A percentile compares a stretch with the other conserved stretches of the same genome.
Evolutionary conservation across 2,113 vertebrate genomes (phyloP).

Genomic region (Todiramphus saurophagus): DNA sequence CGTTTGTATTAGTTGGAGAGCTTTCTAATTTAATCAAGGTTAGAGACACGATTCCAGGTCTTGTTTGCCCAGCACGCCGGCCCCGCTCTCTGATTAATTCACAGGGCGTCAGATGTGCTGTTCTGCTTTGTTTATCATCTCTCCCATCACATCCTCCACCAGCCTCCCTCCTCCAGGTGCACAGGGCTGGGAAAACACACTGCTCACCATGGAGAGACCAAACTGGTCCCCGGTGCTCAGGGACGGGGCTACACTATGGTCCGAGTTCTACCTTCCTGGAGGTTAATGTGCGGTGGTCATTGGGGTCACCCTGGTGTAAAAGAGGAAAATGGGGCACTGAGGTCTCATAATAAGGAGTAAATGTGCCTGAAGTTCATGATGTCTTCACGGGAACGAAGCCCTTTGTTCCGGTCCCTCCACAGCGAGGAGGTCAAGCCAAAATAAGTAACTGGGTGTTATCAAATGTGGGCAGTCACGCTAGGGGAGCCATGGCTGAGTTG

Average conservation of each 20-base stretch:
- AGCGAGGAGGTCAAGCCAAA: neutral
- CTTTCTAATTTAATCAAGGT: constrained; percentile 82
- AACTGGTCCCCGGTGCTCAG: fast-evolving
- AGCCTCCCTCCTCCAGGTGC: neutral
- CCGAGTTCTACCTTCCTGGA: neutral
- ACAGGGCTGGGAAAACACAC: neutral
- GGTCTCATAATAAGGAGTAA: neutral
- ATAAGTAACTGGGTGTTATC: neutral
- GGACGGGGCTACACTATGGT: neutral
- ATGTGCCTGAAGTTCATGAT: fast-evolving
- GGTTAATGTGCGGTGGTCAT: fast-evolving
- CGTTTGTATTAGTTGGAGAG: constrained; percentile 59
- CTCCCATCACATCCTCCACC: neutral
- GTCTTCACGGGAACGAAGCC: neutral
- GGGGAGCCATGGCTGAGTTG: neutral
- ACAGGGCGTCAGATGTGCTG: constrained; percentile 77
- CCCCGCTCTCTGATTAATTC: constrained; percentile 81
- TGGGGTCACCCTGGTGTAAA: neutral
- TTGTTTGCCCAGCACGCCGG: constrained; percentile 76
- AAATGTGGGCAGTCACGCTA: neutral
- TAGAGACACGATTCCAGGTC: constrained; percentile 72
- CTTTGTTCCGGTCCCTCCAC: fast-evolving
- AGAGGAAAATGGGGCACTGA: fast-evolving
- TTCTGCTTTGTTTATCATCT: constrained; percentile 84
- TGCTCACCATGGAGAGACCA: neutral